These are phyloP conservation scores for Tricholaema leucomelas DNA, from an alignment of 2,113 vertebrate species.

Conservation along the genomic window DNA sequence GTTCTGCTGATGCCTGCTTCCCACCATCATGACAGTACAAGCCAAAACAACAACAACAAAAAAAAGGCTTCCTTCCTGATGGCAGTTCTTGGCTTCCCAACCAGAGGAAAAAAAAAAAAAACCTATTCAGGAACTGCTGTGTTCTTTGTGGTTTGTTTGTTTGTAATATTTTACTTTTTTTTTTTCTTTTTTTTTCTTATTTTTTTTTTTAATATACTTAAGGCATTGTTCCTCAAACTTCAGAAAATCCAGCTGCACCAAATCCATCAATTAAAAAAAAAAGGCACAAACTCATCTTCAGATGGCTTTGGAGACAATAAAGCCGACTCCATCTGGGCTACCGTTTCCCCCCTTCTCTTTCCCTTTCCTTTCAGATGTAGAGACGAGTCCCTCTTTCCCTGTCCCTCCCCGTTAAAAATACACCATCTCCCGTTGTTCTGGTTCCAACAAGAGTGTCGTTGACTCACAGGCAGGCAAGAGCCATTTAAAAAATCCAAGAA, in stretches of 20 bases:
- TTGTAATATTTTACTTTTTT: background rate
- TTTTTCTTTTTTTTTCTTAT: background rate
- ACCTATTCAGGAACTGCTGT: conserved; percentile 58
- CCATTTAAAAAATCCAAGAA: conserved; percentile 65
- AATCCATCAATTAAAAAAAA: conserved; percentile 79
- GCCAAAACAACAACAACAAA: too few relatives aligned
- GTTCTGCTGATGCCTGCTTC: conserved; percentile 65
- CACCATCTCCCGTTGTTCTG: background rate
- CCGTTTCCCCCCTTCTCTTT: conserved; percentile 15
- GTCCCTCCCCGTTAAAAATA: conserved; percentile 54
- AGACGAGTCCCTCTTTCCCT: conserved; percentile 36
- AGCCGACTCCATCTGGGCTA: conserved; percentile 71
- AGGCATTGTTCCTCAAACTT: conserved; percentile 82
- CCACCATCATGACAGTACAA: conserved; percentile 63
- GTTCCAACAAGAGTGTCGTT: background rate
- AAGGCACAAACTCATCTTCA: conserved; percentile 86
- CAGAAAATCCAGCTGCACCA: conserved; percentile 79
- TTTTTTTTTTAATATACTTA: conserved; percentile 69
- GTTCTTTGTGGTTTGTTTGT: background rate
- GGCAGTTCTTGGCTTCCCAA: conserved; percentile 53
- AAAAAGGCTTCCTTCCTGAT: conserved; percentile 58
- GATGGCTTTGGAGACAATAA: conserved; percentile 72
- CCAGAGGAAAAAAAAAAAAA: conserved; percentile 59
- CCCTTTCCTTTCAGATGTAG: conserved; percentile 39
- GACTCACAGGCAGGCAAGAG: conserved; percentile 68